Evolutionary conservation across 1,140 invertebrate species (phyloP), one percentile per base, ranked within the genome.

Genomic region (Sarcophaga bullata): DNA sequence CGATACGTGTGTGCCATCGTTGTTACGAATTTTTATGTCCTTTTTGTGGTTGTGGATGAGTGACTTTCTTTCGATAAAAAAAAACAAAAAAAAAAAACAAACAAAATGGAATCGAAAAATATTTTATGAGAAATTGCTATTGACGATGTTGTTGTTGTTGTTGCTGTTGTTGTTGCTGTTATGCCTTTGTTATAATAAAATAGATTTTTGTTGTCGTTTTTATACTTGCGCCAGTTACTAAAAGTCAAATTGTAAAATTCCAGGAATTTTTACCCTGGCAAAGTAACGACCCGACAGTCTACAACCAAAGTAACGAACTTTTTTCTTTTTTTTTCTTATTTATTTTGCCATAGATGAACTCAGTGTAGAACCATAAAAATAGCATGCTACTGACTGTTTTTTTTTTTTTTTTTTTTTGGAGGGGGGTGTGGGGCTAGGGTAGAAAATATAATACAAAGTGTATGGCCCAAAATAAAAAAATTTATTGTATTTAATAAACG

Each of bases 121-220:
- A 68, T 68, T 68, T 68, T 68, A 68, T 68, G 62, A 68, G 19
- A 68, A 19, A 68, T 68, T 68, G 62, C 19, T 68, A 7, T 62
- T 62, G 25, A 37, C 5, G 54, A 7, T 9, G 50, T 62, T 62
- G 2, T 13, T 15, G 5, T 62, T 62, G 5, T 62, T 68, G 58
- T 62, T 10, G 58, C 10, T 58, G 52, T 58, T 58, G 25, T 37
- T 37, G 25, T 37, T 37, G 4, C 4, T 37, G 25, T 37, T 37
- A 1, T 37, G 25, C 25, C 25, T 37, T 37, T 37, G 25, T 37
- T 37, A 37, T 37, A 37, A 37, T 37, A 37, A 37, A 37, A 37
- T 37, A 37, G 25, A 37, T 37, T 58, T 15, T 58, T 11, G 15
- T n/a, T n/a, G n/a, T 58, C 15, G 13, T 58, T 15, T 5, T n/a